A percentile compares a stretch with the other conserved stretches of the same genome.
Evolutionary conservation across 1,140 invertebrate species (phyloP).

Genomic region (Cydia splendana): DNA sequence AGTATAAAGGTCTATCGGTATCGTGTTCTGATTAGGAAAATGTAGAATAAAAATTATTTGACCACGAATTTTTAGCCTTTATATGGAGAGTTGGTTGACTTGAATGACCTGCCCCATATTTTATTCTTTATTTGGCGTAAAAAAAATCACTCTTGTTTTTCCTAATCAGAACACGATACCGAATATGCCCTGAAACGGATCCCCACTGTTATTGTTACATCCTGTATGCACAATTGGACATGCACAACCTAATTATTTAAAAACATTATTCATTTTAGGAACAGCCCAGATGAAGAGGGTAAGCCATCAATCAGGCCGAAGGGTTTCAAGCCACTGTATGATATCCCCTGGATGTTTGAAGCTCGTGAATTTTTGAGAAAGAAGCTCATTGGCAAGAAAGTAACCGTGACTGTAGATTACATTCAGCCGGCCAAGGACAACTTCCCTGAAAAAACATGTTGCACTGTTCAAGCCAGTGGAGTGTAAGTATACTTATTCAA

Average conservation of each 20-base stretch:
- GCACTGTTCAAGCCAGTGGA: constrained; percentile 92
- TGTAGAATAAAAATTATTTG: too few relatives aligned
- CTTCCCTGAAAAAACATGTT: constrained; percentile 97
- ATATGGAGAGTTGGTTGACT: too few relatives aligned
- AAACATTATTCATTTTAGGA: constrained; percentile 45
- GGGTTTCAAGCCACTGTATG: constrained; percentile 91
- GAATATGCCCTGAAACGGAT: too few relatives aligned
- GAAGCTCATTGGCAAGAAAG: constrained; percentile 97
- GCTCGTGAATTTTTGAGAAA: constrained; percentile 98
- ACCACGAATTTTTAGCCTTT: too few relatives aligned
- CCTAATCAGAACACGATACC: too few relatives aligned
- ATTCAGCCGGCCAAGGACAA: constrained; percentile 96
- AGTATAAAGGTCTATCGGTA: too few relatives aligned
- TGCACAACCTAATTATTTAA: neutral
- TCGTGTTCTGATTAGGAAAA: too few relatives aligned
- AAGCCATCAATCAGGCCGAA: constrained; percentile 83
- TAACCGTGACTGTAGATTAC: constrained; percentile 96
- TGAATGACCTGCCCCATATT: too few relatives aligned
- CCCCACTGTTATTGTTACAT: too few relatives aligned
- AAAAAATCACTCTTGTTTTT: too few relatives aligned
- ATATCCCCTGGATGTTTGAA: constrained; percentile 99
- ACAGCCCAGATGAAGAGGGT: constrained; percentile 81
- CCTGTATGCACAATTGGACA: too few relatives aligned
- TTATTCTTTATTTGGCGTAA: too few relatives aligned
- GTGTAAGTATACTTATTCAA: constrained; percentile 82